These are phyloP conservation scores for Sardinella longiceps DNA, from an alignment of 2,797 vertebrate species.

Conservation along the genomic window DNA sequence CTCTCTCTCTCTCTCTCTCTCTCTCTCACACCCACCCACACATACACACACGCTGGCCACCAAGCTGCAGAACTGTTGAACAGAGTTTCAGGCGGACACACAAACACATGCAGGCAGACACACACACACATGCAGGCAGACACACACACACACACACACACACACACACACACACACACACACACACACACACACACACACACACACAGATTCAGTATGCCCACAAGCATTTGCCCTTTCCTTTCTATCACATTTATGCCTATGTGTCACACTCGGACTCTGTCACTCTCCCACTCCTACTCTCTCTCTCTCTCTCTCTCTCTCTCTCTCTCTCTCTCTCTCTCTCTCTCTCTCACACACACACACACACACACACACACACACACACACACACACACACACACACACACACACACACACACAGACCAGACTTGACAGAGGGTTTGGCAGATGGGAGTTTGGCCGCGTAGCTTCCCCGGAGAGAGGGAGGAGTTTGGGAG, in stretches of 20 bases:
- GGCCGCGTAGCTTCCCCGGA: conserved; percentile 63
- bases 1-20: background rate
- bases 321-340: too few relatives aligned
- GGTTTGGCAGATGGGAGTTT: conserved; percentile 66
- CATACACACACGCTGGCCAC: too few relatives aligned
- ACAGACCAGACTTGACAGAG: conserved; percentile 57
- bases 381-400: conserved; percentile 8
- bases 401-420: conserved; percentile 6
- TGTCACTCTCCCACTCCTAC: conserved; percentile 37
- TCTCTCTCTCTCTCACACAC: too few relatives aligned
- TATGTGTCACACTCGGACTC: background rate
- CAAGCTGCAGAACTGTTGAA: too few relatives aligned
- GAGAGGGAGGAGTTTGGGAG: conserved; percentile 56
- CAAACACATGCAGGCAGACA: too few relatives aligned
- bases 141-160: too few relatives aligned
- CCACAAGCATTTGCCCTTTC: background rate
- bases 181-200: background rate
- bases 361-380: background rate
- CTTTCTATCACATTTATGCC: background rate
- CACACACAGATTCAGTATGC: background rate
- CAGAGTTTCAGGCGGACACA: too few relatives aligned
- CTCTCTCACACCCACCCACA: background rate
- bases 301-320: background rate
- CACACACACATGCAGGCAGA: too few relatives aligned
- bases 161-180: background rate